These are phyloP conservation scores for Spodoptera frugiperda DNA, from an alignment of 1,140 invertebrate genomes.

Conservation along the genomic window DNA sequence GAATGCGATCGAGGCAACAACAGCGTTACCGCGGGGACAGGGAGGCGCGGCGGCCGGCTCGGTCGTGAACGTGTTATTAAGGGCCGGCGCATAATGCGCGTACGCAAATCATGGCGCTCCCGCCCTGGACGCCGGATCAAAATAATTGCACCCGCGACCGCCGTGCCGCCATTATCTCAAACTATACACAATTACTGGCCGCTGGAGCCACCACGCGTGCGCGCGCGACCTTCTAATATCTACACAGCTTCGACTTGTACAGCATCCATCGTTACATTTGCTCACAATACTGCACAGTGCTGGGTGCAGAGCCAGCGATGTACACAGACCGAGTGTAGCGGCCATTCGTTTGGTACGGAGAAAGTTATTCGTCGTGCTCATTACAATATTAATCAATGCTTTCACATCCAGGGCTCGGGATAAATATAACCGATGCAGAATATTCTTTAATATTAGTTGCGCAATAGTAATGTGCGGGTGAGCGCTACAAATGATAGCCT, in stretches of 20 bases:
- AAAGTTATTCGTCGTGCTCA: constrained; percentile 68
- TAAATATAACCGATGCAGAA: constrained; percentile 71
- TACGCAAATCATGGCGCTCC: constrained; percentile 75
- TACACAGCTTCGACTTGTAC: not conserved
- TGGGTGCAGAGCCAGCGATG: not conserved
- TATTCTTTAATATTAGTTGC: constrained; percentile 70
- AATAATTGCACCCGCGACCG: constrained; percentile 79
- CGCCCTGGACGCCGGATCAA: constrained; percentile 61
- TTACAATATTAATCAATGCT: constrained; percentile 84
- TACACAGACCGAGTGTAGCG: not conserved
- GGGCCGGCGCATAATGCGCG: constrained; percentile 55
- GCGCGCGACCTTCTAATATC: not conserved
- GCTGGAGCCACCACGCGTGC: constrained; percentile 44
- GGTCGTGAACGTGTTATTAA: constrained; percentile 67
- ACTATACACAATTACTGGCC: constrained; percentile 80
- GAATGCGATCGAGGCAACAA: constrained; percentile 20
- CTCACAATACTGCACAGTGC: not conserved
- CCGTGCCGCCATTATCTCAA: constrained; percentile 72
- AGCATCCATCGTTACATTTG: constrained; percentile 32
- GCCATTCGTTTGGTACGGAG: constrained; percentile 45
- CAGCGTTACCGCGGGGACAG: constrained; percentile 60
- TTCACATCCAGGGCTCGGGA: constrained; percentile 68
- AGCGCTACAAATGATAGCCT: constrained; percentile 61
- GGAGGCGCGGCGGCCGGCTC: constrained; percentile 4
- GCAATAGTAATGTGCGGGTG: constrained; percentile 68